A percentile compares a stretch with the other conserved stretches of the same genome.
phyloP scores from a whole-genome alignment of 2,113 vertebrate species.

The Anser brachyrhynchus region DNA sequence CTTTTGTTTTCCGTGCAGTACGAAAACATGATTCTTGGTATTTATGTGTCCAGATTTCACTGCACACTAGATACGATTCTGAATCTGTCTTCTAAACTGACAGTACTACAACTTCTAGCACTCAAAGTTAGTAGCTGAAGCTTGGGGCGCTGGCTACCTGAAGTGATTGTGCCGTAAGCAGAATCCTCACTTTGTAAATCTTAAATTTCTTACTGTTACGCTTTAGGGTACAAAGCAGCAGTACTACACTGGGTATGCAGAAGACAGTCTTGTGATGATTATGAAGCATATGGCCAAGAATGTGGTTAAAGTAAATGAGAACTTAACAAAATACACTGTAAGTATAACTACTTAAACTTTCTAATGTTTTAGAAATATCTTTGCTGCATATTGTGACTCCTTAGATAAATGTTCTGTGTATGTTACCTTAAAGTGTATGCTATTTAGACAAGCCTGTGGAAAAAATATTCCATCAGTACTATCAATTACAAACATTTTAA shows the following conservation, averaged over 20 bases:
- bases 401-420: not conserved
- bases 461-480: not conserved
- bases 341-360: constrained; percentile 43
- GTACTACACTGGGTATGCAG: constrained; percentile 86
- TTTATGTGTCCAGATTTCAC: not conserved
- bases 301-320: constrained; percentile 82
- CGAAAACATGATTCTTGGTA: not conserved
- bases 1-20: not conserved
- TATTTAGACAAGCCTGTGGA: not conserved
- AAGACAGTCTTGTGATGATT: constrained; percentile 77
- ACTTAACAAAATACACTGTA: constrained; percentile 85
- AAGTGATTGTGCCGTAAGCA: not conserved
- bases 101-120: not conserved
- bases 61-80: not conserved
- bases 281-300: constrained; percentile 94
- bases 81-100: not conserved
- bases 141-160: not conserved
- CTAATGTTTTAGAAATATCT: not conserved
- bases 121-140: fast-evolving
- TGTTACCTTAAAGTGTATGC: not conserved
- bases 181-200: fast-evolving
- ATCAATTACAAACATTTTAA: not conserved
- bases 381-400: not conserved
- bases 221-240: constrained; percentile 85
- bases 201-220: fast-evolving